phyloP scores from a whole-genome alignment of 2,113 vertebrate genomes.

The Syrmaticus mikado region DNA sequence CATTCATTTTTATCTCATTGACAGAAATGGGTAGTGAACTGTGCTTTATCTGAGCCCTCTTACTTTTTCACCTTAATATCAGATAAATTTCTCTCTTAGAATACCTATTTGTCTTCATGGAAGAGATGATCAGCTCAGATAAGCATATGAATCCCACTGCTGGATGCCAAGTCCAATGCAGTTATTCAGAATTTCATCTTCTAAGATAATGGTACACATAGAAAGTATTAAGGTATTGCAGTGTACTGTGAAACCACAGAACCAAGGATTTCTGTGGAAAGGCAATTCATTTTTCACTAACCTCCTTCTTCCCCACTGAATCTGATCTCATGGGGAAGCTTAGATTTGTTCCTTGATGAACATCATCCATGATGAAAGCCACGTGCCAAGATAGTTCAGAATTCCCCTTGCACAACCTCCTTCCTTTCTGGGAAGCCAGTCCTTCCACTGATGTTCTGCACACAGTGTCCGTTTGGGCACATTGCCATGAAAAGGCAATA shows the following conservation, averaged over 20 bases:
- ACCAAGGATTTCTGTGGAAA: background rate
- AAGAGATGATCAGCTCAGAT: background rate
- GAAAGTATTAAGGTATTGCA: background rate
- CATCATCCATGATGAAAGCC: background rate
- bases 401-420: background rate
- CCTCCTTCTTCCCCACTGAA: background rate
- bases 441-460: background rate
- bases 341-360: background rate
- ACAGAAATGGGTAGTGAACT: background rate
- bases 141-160: background rate
- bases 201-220: fast-evolving
- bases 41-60: background rate
- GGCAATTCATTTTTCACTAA: background rate
- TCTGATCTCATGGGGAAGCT: background rate
- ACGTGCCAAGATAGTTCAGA: background rate
- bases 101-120: background rate
- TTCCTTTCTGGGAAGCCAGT: background rate
- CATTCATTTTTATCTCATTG: background rate
- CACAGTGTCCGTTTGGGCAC: background rate
- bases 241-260: background rate
- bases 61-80: background rate
- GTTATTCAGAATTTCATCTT: background rate
- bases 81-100: background rate
- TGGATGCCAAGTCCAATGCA: background rate
- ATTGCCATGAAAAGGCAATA: background rate